Evolutionary conservation across 2,888 invertebrate species (phyloP).

Genomic region (Machimus atricapillus): DNA sequence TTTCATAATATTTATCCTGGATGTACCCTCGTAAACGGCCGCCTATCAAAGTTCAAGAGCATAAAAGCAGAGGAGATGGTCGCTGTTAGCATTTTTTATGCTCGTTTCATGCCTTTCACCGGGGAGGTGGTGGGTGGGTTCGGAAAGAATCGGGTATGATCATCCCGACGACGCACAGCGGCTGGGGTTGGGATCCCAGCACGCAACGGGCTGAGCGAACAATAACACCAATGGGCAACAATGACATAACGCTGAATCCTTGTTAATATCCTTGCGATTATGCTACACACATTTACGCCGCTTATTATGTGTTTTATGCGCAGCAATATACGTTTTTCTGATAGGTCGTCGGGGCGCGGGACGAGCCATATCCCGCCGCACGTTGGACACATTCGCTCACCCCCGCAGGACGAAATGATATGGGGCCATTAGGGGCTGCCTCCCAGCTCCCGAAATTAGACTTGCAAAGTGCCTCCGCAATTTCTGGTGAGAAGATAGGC

Average conservation of each 20-base stretch:
- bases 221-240: constrained; percentile 41
- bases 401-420: constrained; percentile 22
- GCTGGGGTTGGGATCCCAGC: constrained; percentile 4
- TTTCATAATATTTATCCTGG: constrained; percentile 47
- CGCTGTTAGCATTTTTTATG: constrained; percentile 46
- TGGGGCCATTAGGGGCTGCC: constrained; percentile 34
- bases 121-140: background rate
- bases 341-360: constrained; percentile 20
- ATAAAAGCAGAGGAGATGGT: constrained; percentile 40
- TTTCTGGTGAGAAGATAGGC: background rate
- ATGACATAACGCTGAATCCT: constrained; percentile 46
- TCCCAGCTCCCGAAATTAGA: constrained; percentile 27
- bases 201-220: constrained; percentile 13
- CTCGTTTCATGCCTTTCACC: constrained; percentile 42
- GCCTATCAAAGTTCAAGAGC: constrained; percentile 44
- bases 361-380: background rate
- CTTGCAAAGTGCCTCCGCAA: constrained; percentile 31
- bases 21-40: constrained; percentile 44
- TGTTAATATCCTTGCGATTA: constrained; percentile 48
- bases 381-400: constrained; percentile 10
- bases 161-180: background rate
- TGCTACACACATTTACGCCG: constrained; percentile 47
- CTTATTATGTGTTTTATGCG: constrained; percentile 48
- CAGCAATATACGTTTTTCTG: constrained; percentile 45
- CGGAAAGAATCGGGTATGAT: constrained; percentile 33